Conservation (phyloP, 2,888 invertebrate species). For the Drosophila falleni region DNA sequence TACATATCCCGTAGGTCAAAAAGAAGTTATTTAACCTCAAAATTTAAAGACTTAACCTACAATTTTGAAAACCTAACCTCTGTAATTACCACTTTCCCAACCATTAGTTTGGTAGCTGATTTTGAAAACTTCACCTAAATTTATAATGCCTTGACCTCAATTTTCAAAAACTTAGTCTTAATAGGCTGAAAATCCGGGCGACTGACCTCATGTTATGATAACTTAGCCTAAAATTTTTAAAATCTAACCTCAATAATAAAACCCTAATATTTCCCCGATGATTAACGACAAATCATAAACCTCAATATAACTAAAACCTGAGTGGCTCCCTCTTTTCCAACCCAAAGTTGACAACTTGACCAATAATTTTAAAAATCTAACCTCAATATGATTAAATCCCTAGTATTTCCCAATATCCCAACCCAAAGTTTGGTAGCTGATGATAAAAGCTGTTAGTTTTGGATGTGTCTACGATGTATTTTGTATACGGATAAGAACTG, state of each 20-base stretch:
- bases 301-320: too few relatives aligned
- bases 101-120: not conserved
- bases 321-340: too few relatives aligned
- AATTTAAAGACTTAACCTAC: not conserved
- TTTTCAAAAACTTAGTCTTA: not conserved
- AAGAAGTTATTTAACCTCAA: not conserved
- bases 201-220: not conserved
- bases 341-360: not conserved
- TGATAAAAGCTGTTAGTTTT: constrained; percentile 82
- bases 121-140: not conserved
- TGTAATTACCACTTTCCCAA: not conserved
- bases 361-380: not conserved
- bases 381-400: constrained; percentile 1
- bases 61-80: not conserved
- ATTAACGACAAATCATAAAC: not conserved
- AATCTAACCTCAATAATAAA: not conserved
- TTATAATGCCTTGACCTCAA: not conserved
- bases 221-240: not conserved
- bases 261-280: not conserved
- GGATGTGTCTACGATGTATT: constrained; percentile 71
- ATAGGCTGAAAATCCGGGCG: not conserved
- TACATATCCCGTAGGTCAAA: not conserved
- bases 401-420: constrained; percentile 21
- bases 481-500: constrained; percentile 42
- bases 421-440: constrained; percentile 70